Conservation (phyloP, 2,888 invertebrate genomes). For the Zele albiditarsus region DNA sequence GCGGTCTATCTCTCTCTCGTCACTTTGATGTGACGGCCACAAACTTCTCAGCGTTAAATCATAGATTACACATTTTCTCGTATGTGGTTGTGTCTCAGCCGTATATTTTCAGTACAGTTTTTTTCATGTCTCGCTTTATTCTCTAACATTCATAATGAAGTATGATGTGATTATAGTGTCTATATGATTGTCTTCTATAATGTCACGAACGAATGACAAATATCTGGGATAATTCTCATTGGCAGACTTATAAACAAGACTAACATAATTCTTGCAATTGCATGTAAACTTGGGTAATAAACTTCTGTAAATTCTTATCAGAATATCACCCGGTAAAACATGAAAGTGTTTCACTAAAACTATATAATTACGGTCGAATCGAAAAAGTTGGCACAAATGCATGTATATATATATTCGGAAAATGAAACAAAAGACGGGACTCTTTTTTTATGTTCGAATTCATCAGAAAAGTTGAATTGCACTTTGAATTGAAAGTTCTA, state of each 20-base stretch:
- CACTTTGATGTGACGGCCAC: conserved; percentile 64
- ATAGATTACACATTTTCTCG: conserved; percentile 48
- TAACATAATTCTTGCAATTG: conserved; percentile 2
- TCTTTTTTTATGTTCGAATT: conserved; percentile 47
- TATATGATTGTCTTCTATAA: neutral
- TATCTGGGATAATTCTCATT: neutral
- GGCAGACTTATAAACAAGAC: neutral
- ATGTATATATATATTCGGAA: neutral
- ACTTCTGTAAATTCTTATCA: neutral
- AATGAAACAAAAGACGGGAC: conserved; percentile 30
- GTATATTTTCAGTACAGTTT: neutral
- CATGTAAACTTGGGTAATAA: conserved; percentile 6
- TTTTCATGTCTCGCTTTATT: neutral
- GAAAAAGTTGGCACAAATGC: conserved; percentile 50
- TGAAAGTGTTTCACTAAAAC: neutral
- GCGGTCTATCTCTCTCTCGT: conserved; percentile 59
- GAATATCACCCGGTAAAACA: neutral
- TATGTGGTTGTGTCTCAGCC: conserved; percentile 37
- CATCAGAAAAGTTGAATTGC: conserved; percentile 67
- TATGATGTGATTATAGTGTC: neutral
- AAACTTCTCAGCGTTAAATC: conserved; percentile 61
- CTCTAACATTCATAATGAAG: no score
- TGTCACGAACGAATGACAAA: no score
- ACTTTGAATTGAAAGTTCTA: conserved; percentile 39
- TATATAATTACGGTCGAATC: conserved; percentile 50